Base-by-base conservation (phyloP, 2,888 invertebrate species). In the Machimus rusticus region DNA sequence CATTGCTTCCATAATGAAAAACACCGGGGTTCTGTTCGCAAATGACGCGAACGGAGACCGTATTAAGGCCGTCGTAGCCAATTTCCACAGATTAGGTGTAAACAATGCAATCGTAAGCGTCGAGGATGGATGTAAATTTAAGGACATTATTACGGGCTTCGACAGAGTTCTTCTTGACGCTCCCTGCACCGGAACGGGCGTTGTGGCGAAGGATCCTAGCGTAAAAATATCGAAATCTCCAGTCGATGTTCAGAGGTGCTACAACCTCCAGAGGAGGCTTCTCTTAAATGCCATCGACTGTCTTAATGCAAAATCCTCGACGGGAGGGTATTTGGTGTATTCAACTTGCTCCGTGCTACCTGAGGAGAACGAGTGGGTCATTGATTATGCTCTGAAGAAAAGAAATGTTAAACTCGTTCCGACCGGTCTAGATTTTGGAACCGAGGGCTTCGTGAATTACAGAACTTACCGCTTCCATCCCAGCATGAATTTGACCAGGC, bases 281-380 rank as follows among this genome's bases (percentile, higher is more conserved):
- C 93, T 99, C 5, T 93, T 99, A 86, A 96, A 98, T 5, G 99
- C 99, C n/a, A 99, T 99, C 89, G 99, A 99, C 93, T 97, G 97
- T 91, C 95, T 98, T 74, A 97, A 98, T 93, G 97, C 98, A 0
- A 97, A 97, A 90, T 99, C 99, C 0, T 94, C 96, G 87, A 96
- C 97, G 19, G 99, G 99, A 46, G 99, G 99, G 14, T 97, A 97
- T 91, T 94, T 99, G 88, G 99, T 99, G 0, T 99, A 99, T 93
- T 99, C 99, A 0, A 99, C 99, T 0, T 99, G 99, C 93, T 99
- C 99, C 0, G 95, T 99, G 89, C 93, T 99, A 90, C 97, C 99
- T 0, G 99, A 99, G 92, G 99, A 99, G 93, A 99, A 99, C 93
- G 99, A 99, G 93, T 97, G 97, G 94, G 98, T 99, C 0, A 95